Evolutionary conservation across 1,140 invertebrate species (phyloP), one percentile per base, ranked within the genome.

Genomic region (Anoplolepis gracilipes): DNA sequence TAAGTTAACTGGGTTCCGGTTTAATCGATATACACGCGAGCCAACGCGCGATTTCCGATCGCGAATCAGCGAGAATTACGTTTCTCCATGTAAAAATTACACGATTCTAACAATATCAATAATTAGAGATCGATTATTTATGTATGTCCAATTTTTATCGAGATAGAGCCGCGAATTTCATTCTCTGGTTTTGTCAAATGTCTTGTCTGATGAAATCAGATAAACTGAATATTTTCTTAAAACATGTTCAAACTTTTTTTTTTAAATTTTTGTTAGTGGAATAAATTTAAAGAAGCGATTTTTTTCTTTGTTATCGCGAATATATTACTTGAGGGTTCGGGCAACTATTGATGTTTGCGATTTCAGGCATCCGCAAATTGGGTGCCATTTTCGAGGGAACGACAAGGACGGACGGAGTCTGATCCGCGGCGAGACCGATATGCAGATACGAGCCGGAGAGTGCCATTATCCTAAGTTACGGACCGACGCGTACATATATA

Each of bases 401-500:
- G 76, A 61, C 36, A 53, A 84, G 61, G 53, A 72, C 33, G 67
- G 81, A n/a, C 46, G 46, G 61, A 55, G 84, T 73, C 75, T 72
- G 69, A 69, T 65, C 77, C 62, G 67, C 36, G 69, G 28, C 76
- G 79, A 61, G 87, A 90, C 82, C 78, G 86, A 89, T 90, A 87
- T 87, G 92, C 87, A 88, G 89, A 92, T 92, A 90, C 82, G 81
- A 87, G 75, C 61, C 76, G n/a, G n/a, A 70, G 87, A 82, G 89
- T 84, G 86, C 91, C 92, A 93, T 93, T 94, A 93, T 93, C 91
- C 91, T 92, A 92, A 93, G 91, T 93, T 94, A 93, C 91, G 90
- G 85, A 89, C 90, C 88, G 88, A 91, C 89, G 87, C 75, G 76
- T 55, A 39, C 42, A 72, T 87, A 87, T 77, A 55, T 76, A 91